Conservation (phyloP, 2,113 vertebrate genomes). For the Channa argus region DNA sequence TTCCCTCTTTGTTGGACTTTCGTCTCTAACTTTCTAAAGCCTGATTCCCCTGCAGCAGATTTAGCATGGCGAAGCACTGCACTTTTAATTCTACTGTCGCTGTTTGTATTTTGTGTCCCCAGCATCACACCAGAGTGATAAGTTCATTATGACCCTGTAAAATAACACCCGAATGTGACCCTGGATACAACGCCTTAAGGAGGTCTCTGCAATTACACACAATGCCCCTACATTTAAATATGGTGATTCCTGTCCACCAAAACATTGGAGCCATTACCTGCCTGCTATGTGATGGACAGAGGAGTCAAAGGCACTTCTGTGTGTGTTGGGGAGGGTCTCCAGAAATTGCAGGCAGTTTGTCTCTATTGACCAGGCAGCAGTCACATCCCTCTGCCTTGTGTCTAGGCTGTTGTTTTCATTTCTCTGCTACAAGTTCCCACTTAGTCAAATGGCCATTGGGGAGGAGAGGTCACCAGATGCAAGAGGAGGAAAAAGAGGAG, state of each 20-base stretch:
- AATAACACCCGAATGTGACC: slow-evolving; percentile 39
- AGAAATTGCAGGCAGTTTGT: slow-evolving; percentile 24
- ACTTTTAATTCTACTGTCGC: slow-evolving; percentile 35
- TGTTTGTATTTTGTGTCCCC: slow-evolving; percentile 29
- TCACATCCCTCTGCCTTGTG: slow-evolving; percentile 33
- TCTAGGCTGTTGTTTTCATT: slow-evolving; percentile 71
- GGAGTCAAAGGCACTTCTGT: not conserved
- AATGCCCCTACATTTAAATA: slow-evolving; percentile 46
- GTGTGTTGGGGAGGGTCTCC: not conserved
- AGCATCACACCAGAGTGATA: slow-evolving; percentile 35
- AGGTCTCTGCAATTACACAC: slow-evolving; percentile 24
- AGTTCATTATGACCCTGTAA: slow-evolving; percentile 43
- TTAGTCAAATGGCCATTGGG: slow-evolving; percentile 62
- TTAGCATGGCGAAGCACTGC: not conserved
- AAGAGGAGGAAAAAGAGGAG: slow-evolving; percentile 24
- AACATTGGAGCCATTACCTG: slow-evolving; percentile 28
- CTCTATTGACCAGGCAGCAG: slow-evolving; percentile 47
- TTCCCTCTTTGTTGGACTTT: not conserved
- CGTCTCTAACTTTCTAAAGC: slow-evolving; percentile 5
- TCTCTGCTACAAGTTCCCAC: slow-evolving; percentile 75
- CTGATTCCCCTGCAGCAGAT: slow-evolving; percentile 1
- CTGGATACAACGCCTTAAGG: slow-evolving; percentile 35
- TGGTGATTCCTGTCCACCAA: slow-evolving; percentile 17
- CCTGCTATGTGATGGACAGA: not conserved
- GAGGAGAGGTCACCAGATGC: slow-evolving; percentile 65